Percentiles rank a stretch among this genome's conserved stretches.
Evolutionary conservation across 1,140 invertebrate species (phyloP).

Genomic region (Colletes gigas): DNA sequence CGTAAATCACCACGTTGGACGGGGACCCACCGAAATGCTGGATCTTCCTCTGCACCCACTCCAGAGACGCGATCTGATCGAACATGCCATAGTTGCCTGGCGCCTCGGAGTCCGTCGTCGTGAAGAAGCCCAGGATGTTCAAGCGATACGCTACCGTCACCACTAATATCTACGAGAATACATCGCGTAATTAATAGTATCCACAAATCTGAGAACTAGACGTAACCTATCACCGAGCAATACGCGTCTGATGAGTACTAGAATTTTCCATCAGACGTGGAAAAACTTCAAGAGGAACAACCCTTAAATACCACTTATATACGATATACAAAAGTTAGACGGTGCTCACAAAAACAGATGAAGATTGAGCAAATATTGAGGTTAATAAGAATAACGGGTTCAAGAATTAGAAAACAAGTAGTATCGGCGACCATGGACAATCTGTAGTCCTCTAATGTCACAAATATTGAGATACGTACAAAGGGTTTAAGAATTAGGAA

Average conservation of each 20-base stretch:
- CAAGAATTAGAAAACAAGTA: no score
- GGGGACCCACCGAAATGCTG: conserved; percentile 92
- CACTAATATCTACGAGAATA: conserved; percentile 84
- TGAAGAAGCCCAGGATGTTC: conserved; percentile 95
- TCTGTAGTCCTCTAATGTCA: no score
- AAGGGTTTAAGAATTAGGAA: not conserved
- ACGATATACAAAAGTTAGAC: no score
- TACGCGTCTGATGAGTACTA: no score
- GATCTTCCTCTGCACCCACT: conserved; percentile 94
- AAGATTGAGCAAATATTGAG: not conserved
- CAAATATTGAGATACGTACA: no score
- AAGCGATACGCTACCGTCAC: conserved; percentile 89
- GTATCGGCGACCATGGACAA: no score
- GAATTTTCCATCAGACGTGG: no score
- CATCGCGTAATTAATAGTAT: not conserved
- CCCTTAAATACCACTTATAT: no score
- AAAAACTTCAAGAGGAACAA: no score
- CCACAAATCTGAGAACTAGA: no score
- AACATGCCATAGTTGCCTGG: conserved; percentile 95
- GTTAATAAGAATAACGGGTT: not conserved
- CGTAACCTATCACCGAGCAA: no score
- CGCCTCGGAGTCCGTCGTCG: conserved; percentile 89
- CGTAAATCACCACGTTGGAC: conserved; percentile 92
- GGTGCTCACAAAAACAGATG: no score
- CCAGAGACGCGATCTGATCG: conserved; percentile 93